These are phyloP conservation scores for Mormyrops attenuatus DNA, from an alignment of 2,797 vertebrate genomes.

Conservation along the genomic window DNA sequence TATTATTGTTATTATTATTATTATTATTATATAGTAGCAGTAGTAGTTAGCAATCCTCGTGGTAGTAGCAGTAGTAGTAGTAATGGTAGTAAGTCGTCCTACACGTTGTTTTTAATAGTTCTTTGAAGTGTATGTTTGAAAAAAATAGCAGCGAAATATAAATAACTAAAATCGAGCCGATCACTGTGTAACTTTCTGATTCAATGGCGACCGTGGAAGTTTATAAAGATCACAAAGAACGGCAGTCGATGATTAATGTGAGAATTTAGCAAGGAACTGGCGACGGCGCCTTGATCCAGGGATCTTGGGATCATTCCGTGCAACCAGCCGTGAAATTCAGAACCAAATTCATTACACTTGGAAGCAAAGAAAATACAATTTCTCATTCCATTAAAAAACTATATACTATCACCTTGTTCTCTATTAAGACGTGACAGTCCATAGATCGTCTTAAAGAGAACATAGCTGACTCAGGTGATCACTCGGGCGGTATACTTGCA, in stretches of 20 bases:
- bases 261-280: slow-evolving; percentile 81
- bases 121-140: neutral
- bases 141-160: neutral
- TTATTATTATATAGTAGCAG: neutral
- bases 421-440: slow-evolving; percentile 95
- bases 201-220: slow-evolving; percentile 35
- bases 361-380: slow-evolving; percentile 91
- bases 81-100: neutral
- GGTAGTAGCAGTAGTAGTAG: neutral
- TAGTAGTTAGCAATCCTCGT: neutral
- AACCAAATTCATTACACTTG: slow-evolving; percentile 87
- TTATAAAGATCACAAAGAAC: slow-evolving; percentile 89
- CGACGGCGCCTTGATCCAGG: slow-evolving; percentile 85
- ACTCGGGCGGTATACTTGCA: neutral
- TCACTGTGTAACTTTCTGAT: neutral
- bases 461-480: slow-evolving; percentile 31
- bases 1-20: neutral
- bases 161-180: neutral
- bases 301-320: slow-evolving; percentile 89
- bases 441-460: slow-evolving; percentile 77
- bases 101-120: neutral
- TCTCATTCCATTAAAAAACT: slow-evolving; percentile 94
- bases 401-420: slow-evolving; percentile 81
- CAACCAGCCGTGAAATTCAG: slow-evolving; percentile 91
- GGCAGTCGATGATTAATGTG: slow-evolving; percentile 85